Percentiles rank a stretch among this genome's conserved stretches.
Evolutionary conservation across 2,888 invertebrate genomes (phyloP).

Genomic region (Encarsia formosa): DNA sequence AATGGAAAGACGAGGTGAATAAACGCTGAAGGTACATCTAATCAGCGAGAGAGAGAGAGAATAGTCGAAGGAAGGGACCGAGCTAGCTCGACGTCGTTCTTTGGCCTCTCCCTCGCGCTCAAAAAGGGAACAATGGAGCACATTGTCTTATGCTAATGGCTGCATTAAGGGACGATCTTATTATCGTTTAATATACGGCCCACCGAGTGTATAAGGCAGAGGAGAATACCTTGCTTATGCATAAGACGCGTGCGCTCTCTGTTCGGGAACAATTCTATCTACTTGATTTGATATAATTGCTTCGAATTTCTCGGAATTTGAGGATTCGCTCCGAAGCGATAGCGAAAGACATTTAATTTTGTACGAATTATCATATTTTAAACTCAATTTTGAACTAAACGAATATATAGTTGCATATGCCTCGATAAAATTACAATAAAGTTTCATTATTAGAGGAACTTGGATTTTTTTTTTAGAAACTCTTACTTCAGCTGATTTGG

Average conservation of each 20-base stretch:
- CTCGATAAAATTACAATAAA: not conserved
- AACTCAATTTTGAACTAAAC: not conserved
- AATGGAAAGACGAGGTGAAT: not conserved
- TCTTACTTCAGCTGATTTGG: not conserved
- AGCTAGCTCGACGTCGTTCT: no score
- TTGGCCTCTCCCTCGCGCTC: not conserved
- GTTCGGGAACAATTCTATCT: not conserved
- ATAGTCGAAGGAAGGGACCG: not conserved
- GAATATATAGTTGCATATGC: not conserved
- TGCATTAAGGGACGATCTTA: constrained; percentile 26
- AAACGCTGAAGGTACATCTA: not conserved
- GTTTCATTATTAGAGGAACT: not conserved
- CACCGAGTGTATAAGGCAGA: no score
- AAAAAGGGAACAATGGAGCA: constrained; percentile 24
- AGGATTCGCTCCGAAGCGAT: no score
- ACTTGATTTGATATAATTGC: constrained; percentile 3
- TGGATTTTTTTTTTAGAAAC: not conserved
- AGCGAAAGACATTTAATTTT: no score
- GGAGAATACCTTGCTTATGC: no score
- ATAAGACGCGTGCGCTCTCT: no score
- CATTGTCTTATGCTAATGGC: constrained; percentile 32
- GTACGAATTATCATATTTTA: not conserved
- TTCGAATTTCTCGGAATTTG: not conserved
- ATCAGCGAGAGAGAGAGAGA: not conserved
- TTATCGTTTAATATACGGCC: constrained; percentile 10